Conservation (phyloP, 2,797 vertebrate species). For the Pseudochirops corinnae region DNA sequence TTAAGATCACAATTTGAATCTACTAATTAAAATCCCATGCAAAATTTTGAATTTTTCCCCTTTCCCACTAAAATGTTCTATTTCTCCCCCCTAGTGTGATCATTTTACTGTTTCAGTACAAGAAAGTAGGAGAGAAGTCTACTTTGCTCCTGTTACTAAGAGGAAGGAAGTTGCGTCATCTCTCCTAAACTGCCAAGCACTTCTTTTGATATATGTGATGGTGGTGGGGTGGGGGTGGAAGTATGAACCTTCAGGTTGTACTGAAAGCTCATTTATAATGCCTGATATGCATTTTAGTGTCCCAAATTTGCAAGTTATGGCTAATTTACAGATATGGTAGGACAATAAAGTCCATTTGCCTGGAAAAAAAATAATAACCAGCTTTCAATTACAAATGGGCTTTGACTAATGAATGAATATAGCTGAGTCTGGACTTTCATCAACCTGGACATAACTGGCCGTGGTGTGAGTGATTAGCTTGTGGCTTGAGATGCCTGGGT, state of each 20-base stretch:
- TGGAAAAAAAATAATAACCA: slow-evolving; percentile 67
- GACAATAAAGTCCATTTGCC: slow-evolving; percentile 66
- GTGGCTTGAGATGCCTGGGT: neutral
- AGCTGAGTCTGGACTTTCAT: slow-evolving; percentile 24
- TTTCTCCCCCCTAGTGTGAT: neutral
- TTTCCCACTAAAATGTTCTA: slow-evolving; percentile 20
- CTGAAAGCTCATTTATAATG: slow-evolving; percentile 58
- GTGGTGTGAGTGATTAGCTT: neutral
- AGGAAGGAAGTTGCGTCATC: slow-evolving; percentile 19
- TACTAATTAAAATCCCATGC: slow-evolving; percentile 42
- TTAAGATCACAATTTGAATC: neutral
- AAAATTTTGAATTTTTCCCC: neutral
- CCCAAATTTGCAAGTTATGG: slow-evolving; percentile 70
- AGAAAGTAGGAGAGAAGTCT: neutral
- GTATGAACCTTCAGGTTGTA: neutral
- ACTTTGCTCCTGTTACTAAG: slow-evolving; percentile 30
- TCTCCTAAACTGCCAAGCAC: slow-evolving; percentile 37
- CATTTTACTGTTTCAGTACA: slow-evolving; percentile 25
- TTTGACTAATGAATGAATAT: slow-evolving; percentile 48
- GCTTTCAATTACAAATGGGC: slow-evolving; percentile 56
- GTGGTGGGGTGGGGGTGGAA: neutral
- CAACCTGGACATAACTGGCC: neutral
- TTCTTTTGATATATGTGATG: slow-evolving; percentile 57
- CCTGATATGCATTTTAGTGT: slow-evolving; percentile 59
- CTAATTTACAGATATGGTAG: slow-evolving; percentile 73